Evolutionary conservation across 2,888 invertebrate genomes (phyloP), one percentile per base, ranked within the genome.

Genomic region (Trissolcus brochymenae): DNA sequence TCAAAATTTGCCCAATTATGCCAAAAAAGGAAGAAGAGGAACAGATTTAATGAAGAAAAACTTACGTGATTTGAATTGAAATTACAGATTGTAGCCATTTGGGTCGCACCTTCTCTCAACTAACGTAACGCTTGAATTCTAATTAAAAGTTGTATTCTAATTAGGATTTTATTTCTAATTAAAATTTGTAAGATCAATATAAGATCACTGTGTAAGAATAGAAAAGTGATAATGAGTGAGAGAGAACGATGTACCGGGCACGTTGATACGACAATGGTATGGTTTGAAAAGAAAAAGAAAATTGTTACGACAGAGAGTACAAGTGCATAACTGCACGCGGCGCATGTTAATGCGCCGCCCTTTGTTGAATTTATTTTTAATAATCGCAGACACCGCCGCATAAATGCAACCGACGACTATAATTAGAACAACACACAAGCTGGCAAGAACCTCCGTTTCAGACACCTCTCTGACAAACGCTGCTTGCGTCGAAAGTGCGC

Each of bases 331-430:
- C 7, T 35, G 62, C 41, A 9, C 16, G 46, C 13, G 55, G 13
- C 57, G 51, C 61, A 68, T 59, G 35, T 51, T 70, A 60, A 61
- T 65, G 29, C n/a, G 14, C 71, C 9, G 35, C 14, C 82, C 84
- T 83, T 86, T 83, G 79, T 81, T 79, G 79, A 84, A 83, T 81
- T 85, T 87, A 86, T 86, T 86, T 86, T 86, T 86, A 85, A 86
- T 86, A 84, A 83, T 53, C 80, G 82, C 83, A 82, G 83, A 85
- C 84, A 80, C 65, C 68, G 79, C 70, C 79, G 80, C 77, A 81
- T 79, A 81, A 83, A 82, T 81, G 81, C 81, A 78, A 79, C 62
- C 72, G 80, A 60, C 54, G 53, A 76, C 83, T 84, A 84, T 81
- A 83, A 81, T 84, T 84, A 84, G 84, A 60, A 54, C 71, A 66